phyloP scores from a whole-genome alignment of 1,140 invertebrate species.

The Philaenus spumarius region DNA sequence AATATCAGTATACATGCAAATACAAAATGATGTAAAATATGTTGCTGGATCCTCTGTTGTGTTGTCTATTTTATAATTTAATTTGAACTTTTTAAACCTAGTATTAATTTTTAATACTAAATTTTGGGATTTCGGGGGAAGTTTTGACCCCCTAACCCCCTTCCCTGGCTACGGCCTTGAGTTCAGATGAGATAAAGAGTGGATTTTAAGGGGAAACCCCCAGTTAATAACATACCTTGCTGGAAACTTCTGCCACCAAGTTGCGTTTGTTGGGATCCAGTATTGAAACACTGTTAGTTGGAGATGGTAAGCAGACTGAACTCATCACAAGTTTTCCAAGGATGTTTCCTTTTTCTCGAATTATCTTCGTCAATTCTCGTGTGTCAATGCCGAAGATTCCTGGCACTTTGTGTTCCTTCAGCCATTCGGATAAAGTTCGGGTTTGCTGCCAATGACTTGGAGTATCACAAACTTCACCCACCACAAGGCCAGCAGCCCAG shows the following conservation, averaged over 20 bases:
- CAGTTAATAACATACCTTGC: slow-evolving; percentile 57
- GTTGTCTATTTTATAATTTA: too few relatives aligned
- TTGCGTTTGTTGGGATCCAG: slow-evolving; percentile 81
- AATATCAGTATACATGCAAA: too few relatives aligned
- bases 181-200: too few relatives aligned
- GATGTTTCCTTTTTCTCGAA: slow-evolving; percentile 76
- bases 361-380: slow-evolving; percentile 76
- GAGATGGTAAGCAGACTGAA: slow-evolving; percentile 40
- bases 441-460: slow-evolving; percentile 86
- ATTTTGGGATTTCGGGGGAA: too few relatives aligned
- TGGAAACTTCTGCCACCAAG: slow-evolving; percentile 87
- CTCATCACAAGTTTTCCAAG: slow-evolving; percentile 68
- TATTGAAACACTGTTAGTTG: slow-evolving; percentile 39
- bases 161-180: too few relatives aligned
- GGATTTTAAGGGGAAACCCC: too few relatives aligned
- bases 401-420: slow-evolving; percentile 68
- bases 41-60: too few relatives aligned
- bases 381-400: slow-evolving; percentile 91
- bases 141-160: too few relatives aligned
- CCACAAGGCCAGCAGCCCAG: slow-evolving; percentile 88
- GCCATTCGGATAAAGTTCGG: slow-evolving; percentile 77
- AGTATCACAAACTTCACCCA: slow-evolving; percentile 78
- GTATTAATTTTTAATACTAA: too few relatives aligned
- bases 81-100: too few relatives aligned
- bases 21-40: too few relatives aligned